Percentiles rank a stretch among this genome's conserved stretches.
Evolutionary conservation across 2,888 invertebrate genomes (phyloP).

Genomic region (Dorcus parallelipipedus): DNA sequence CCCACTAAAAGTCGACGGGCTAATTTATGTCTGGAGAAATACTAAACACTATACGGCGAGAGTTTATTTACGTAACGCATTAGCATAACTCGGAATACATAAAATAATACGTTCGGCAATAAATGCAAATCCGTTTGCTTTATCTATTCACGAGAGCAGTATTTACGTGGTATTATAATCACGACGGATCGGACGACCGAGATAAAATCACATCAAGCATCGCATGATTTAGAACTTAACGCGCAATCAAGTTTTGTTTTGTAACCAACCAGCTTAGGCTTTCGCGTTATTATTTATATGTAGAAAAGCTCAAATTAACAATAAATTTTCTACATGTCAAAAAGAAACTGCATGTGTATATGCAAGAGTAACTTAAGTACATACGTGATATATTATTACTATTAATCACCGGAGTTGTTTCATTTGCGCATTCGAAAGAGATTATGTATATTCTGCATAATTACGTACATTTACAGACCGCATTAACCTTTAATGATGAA

Average conservation of each 20-base stretch:
- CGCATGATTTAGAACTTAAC: conserved; percentile 14
- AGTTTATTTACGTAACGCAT: conserved; percentile 1
- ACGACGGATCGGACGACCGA: conserved; percentile 19
- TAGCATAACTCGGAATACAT: conserved; percentile 7
- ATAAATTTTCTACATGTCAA: too few species aligned
- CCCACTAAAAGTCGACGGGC: too few species aligned
- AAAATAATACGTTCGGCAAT: conserved; percentile 10
- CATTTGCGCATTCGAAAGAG: too few species aligned
- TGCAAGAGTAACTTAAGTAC: too few species aligned
- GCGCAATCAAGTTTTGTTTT: not conserved
- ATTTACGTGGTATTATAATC: conserved; percentile 21
- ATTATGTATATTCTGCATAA: too few species aligned
- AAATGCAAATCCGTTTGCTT: conserved; percentile 22
- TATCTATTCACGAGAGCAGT: conserved; percentile 20
- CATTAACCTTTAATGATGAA: too few species aligned
- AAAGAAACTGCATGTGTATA: too few species aligned
- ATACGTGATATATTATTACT: too few species aligned
- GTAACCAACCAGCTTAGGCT: not conserved
- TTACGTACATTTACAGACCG: too few species aligned
- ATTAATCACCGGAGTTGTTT: too few species aligned
- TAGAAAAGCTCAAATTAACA: not conserved
- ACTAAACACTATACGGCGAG: not conserved
- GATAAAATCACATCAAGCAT: conserved; percentile 15
- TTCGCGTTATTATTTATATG: not conserved
- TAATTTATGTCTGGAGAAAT: not conserved